Conservation (phyloP, 2,797 vertebrate genomes). For the Coracias cyanogaster region DNA sequence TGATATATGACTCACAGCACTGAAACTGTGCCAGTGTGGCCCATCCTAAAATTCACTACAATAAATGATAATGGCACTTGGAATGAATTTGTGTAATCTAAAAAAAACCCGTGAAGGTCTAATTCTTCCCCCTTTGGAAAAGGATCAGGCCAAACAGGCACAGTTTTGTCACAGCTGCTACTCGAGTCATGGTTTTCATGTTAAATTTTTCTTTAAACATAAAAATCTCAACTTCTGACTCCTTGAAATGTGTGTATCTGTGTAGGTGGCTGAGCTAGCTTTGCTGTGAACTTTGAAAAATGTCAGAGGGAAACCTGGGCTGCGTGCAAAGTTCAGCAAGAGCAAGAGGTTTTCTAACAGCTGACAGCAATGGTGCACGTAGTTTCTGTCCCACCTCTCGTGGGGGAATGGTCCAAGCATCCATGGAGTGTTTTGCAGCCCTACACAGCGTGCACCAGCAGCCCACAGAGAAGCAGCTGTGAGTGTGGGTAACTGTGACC, state of each 20-base stretch:
- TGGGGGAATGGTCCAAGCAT: rapidly evolving
- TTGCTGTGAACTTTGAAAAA: neutral
- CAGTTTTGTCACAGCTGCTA: neutral
- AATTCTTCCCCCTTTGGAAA: neutral
- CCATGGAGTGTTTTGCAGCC: rapidly evolving
- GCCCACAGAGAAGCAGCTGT: neutral
- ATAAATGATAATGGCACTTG: neutral
- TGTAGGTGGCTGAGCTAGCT: neutral
- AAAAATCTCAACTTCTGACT: neutral
- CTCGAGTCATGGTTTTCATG: neutral
- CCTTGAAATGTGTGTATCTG: neutral
- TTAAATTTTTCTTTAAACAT: neutral
- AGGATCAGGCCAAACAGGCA: neutral
- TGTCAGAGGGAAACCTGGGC: neutral
- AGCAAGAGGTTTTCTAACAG: rapidly evolving
- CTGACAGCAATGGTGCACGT: rapidly evolving
- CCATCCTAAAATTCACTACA: neutral
- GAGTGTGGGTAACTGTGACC: neutral
- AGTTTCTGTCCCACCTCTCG: neutral
- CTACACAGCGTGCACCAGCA: rapidly evolving
- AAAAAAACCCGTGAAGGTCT: neutral
- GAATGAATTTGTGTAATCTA: neutral
- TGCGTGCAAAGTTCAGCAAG: neutral
- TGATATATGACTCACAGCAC: neutral
- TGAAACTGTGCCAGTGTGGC: neutral